A percentile compares a stretch with the other conserved stretches of the same genome.
Conservation (phyloP, 2,888 invertebrate genomes). For the Mimachlamys varia region DNA sequence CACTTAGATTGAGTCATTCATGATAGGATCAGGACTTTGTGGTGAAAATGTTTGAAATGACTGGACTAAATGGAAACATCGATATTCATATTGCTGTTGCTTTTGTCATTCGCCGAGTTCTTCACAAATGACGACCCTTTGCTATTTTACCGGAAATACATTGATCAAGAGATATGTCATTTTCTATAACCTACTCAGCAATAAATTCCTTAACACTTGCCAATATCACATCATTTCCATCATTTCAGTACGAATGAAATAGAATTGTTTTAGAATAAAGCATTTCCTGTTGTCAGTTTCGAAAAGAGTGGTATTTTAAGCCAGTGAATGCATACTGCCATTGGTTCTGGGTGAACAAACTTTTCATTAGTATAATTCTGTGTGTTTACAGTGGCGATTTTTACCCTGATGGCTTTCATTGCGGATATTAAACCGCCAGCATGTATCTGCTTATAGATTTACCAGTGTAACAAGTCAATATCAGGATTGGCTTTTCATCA, state of each 20-base stretch:
- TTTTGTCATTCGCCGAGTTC: background rate
- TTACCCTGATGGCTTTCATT: too few species aligned
- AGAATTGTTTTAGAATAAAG: too few species aligned
- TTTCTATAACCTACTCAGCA: too few species aligned
- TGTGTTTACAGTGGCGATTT: too few species aligned
- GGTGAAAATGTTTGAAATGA: background rate
- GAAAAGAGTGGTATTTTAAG: too few species aligned
- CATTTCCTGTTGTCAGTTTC: too few species aligned
- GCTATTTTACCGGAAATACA: background rate
- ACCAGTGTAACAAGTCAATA: background rate
- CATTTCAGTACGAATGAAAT: too few species aligned
- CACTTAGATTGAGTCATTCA: background rate
- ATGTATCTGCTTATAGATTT: background rate
- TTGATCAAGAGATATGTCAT: background rate
- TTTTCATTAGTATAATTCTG: too few species aligned
- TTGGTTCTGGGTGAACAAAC: too few species aligned
- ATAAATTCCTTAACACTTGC: too few species aligned
- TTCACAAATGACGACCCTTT: background rate
- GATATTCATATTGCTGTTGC: background rate
- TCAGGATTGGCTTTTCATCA: background rate
- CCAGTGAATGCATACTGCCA: too few species aligned
- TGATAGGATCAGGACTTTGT: background rate
- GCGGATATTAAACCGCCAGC: background rate
- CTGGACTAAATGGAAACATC: background rate
- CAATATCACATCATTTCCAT: too few species aligned